phyloP scores from a whole-genome alignment of 2,797 vertebrate species.

The Euphonia xanthogaster region DNA sequence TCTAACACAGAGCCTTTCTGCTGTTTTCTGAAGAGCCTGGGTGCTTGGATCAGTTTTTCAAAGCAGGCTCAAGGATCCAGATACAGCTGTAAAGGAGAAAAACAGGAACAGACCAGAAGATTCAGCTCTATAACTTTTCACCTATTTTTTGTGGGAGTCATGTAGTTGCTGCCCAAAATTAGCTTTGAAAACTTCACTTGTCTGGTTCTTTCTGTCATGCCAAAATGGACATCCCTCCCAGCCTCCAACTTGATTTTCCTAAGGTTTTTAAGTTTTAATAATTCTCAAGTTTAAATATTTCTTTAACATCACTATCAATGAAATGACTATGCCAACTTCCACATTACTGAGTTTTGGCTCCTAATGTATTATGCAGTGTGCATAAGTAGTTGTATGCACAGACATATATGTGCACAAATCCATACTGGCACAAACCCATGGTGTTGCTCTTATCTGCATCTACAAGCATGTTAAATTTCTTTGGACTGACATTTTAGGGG shows the following conservation, averaged over 20 bases:
- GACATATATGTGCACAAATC: not conserved
- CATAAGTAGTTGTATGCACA: not conserved
- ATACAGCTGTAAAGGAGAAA: not conserved
- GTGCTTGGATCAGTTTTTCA: not conserved
- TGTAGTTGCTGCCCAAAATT: not conserved
- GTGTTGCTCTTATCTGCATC: not conserved
- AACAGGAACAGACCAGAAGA: not conserved
- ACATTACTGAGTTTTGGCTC: not conserved
- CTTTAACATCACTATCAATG: not conserved
- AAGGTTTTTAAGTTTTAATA: not conserved
- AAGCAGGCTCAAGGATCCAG: not conserved
- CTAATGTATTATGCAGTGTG: not conserved
- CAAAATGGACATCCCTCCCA: not conserved
- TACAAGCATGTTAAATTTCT: not conserved
- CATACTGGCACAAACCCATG: accelerated
- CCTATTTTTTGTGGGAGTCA: not conserved
- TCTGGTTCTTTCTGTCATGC: not conserved
- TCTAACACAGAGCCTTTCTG: not conserved
- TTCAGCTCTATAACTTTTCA: not conserved
- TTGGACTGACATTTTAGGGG: not conserved
- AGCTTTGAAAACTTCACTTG: not conserved
- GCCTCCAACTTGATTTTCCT: not conserved
- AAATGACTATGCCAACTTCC: not conserved
- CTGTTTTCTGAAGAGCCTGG: not conserved
- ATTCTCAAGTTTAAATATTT: not conserved